Conservation (phyloP, 2,888 invertebrate species). For the Blastobasis lacticolella region DNA sequence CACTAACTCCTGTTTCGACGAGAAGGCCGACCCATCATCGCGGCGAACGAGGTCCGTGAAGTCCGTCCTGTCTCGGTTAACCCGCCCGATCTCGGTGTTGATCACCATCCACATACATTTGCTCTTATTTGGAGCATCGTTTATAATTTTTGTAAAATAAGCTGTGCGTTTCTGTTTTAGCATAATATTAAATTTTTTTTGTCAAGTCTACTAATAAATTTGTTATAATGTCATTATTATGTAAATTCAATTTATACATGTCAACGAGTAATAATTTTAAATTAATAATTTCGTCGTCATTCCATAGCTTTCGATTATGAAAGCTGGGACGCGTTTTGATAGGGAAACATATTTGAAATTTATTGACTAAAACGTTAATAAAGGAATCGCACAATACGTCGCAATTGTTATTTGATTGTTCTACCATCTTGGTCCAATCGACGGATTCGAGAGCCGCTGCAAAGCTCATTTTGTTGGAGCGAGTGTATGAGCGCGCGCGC, state of each 20-base stretch:
- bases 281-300: background rate
- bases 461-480: background rate
- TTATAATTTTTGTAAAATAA: background rate
- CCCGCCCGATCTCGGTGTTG: background rate
- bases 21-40: background rate
- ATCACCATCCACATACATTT: background rate
- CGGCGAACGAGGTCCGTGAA: background rate
- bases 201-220: no score
- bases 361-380: background rate
- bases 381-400: background rate
- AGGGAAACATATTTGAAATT: background rate
- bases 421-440: background rate
- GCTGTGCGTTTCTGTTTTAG: background rate
- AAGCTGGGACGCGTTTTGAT: background rate
- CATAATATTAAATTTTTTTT: background rate
- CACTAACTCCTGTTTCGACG: background rate
- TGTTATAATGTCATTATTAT: background rate
- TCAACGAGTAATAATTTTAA: background rate
- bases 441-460: background rate
- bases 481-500: background rate
- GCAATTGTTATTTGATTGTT: background rate
- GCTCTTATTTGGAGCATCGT: background rate
- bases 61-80: background rate
- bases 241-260: background rate
- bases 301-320: background rate